phyloP scores from a whole-genome alignment of 2,113 vertebrate genomes.

The Plotosus lineatus region DNA sequence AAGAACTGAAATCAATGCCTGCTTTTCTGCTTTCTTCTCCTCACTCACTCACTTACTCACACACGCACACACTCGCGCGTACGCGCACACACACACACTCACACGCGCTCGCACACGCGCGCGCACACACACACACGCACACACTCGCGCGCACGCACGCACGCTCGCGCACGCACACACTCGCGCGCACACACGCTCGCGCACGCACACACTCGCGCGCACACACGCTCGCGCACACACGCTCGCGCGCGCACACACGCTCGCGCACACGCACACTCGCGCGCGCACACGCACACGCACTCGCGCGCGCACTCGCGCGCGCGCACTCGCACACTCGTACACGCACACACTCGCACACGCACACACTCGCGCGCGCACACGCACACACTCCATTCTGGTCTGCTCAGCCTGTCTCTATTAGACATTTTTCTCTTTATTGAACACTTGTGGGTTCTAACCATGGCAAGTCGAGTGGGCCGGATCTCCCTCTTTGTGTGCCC shows the following conservation, averaged over 20 bases:
- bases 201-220: no score
- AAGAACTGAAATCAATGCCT: slow-evolving; percentile 30
- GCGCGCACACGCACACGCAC: no score
- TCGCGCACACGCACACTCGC: not conserved
- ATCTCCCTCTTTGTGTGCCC: no score
- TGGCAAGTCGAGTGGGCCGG: not conserved
- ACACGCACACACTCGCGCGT: not conserved
- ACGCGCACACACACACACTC: not conserved
- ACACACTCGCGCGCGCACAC: not conserved
- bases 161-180: not conserved
- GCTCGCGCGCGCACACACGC: not conserved
- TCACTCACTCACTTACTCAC: not conserved
- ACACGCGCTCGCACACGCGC: not conserved
- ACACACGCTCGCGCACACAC: not conserved
- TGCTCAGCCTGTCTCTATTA: not conserved
- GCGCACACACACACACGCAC: not conserved
- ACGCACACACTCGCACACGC: slow-evolving; percentile 9
- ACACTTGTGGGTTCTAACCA: not conserved
- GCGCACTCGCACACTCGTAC: not conserved
- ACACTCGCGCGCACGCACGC: not conserved
- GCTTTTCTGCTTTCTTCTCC: not conserved
- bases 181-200: no score
- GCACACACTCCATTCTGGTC: slow-evolving; percentile 22
- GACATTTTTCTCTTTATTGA: not conserved
- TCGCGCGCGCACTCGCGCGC: no score